Evolutionary conservation across 2,797 vertebrate species (phyloP).

Genomic region (Gymnoscopelus microlampas): DNA sequence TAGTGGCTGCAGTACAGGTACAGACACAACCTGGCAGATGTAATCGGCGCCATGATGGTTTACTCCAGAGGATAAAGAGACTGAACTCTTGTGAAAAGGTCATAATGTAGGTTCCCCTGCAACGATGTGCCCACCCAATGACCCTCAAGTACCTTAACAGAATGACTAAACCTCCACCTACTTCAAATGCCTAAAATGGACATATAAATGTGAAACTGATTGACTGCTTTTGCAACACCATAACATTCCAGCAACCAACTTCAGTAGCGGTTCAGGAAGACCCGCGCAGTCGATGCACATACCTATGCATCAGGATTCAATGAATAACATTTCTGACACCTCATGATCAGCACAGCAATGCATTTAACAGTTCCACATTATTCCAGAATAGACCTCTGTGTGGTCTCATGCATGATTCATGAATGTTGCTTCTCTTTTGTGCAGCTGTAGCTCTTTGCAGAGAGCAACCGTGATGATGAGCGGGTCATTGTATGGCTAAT

Average conservation of each 20-base stretch:
- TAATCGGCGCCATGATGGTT: too few species aligned
- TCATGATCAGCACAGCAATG: conserved; percentile 23
- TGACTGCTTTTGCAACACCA: too few species aligned
- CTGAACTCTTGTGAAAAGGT: too few species aligned
- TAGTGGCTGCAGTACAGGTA: too few species aligned
- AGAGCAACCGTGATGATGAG: conserved; percentile 59
- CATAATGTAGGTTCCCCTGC: too few species aligned
- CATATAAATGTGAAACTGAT: too few species aligned
- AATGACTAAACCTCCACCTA: too few species aligned
- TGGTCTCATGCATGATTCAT: conserved; percentile 63
- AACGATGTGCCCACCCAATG: too few species aligned
- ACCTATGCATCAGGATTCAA: conserved; percentile 38
- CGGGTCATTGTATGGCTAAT: conserved; percentile 64
- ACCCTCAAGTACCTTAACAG: too few species aligned
- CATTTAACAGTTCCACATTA: conserved; percentile 51
- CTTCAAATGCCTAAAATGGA: too few species aligned
- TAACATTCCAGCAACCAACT: conserved; percentile 19
- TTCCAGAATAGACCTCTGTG: conserved; percentile 41
- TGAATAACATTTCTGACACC: conserved; percentile 40
- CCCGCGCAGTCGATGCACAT: conserved; percentile 18
- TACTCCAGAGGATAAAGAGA: too few species aligned
- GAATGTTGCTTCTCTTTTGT: conserved; percentile 49
- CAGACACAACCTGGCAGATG: too few species aligned
- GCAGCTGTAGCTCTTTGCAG: conserved; percentile 49
- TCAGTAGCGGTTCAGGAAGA: conserved; percentile 16